Evolutionary conservation across 2,113 vertebrate species (phyloP), one percentile per base, ranked within the genome.

Genomic region (Chascanopsetta lugubris): DNA sequence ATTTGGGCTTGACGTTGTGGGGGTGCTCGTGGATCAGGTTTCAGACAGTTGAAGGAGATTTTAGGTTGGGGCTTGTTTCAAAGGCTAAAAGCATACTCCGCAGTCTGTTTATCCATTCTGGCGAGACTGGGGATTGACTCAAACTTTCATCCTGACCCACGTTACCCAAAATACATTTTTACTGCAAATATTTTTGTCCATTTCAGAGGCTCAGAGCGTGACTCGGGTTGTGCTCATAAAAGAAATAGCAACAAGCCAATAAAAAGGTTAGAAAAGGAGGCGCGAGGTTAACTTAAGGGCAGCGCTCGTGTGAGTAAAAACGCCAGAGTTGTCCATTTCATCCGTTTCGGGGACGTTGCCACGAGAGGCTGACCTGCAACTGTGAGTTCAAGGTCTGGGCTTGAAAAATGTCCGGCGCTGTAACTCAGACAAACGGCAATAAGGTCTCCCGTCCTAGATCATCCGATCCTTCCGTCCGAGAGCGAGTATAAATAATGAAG

Each of bases 401-500:
- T 27, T 70, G 71, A 80, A 72, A 80, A 75, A 64, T 53, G 50
- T 38, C 59, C 18, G 17, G 48, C 67, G 76, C 47, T 63, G 75
- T 78, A 84, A 87, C 74, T 85, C 82, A 75, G 76, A 72, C 61
- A 67, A 20, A 20, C 58, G 64, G 63, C 8, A 48, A 80, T 65
- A 75, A 75, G 73, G 77, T 84, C 69, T 72, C 71, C 54, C 47
- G 66, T 76, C 77, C 81, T 74, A 80, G 86, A 91, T 78, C 91
- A 91, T 86, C 58, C 42, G 80, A 92, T 91, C 87, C 81, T 20
- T 47, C 75, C 60, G 77, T 84, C 78, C 76, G n/a, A n/a, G n/a
- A 61, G 82, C 20, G 75, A 72, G 82, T 61, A 80, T 90, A 90
- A 91, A 90, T 90, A 90, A 91, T 92, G 83, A 85, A 92, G 75